phyloP scores from a whole-genome alignment of 2,888 invertebrate genomes.

The Imbricaverruca yamaguchii region DNA sequence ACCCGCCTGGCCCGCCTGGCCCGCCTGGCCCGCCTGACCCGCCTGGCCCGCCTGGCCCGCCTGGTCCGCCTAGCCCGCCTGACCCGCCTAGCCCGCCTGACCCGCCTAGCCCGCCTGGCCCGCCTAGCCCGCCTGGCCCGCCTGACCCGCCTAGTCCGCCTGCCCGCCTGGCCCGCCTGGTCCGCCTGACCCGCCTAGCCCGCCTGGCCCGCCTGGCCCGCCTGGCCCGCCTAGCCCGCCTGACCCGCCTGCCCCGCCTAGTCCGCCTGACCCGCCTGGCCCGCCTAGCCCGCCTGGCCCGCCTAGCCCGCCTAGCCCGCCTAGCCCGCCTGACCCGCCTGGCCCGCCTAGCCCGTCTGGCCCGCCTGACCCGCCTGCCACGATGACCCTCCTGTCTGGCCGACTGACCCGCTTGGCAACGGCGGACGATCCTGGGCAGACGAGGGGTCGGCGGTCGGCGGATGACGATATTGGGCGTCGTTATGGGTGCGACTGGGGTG shows the following conservation, averaged over 20 bases:
- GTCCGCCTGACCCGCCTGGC: background rate
- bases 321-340: background rate
- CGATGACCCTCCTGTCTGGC: background rate
- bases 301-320: background rate
- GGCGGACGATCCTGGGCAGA: no score
- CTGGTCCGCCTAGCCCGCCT: no score
- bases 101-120: no score
- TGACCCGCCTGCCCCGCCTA: constrained; percentile 4
- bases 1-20: background rate
- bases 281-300: background rate
- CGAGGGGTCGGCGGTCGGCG: no score
- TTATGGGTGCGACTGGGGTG: no score
- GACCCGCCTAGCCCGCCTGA: no score
- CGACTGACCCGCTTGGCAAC: no score
- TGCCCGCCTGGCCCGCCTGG: background rate
- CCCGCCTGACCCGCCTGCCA: background rate
- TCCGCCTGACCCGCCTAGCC: background rate
- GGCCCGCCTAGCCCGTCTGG: background rate
- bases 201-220: background rate
- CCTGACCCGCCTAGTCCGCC: background rate
- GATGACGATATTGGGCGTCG: no score
- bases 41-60: background rate
- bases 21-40: background rate
- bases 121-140: background rate
- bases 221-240: background rate